A percentile compares a stretch with the other conserved stretches of the same genome.
Conservation (phyloP, 37 sponge, comb jelly and placozoan species). For the Diacarnus erythraeanus region DNA sequence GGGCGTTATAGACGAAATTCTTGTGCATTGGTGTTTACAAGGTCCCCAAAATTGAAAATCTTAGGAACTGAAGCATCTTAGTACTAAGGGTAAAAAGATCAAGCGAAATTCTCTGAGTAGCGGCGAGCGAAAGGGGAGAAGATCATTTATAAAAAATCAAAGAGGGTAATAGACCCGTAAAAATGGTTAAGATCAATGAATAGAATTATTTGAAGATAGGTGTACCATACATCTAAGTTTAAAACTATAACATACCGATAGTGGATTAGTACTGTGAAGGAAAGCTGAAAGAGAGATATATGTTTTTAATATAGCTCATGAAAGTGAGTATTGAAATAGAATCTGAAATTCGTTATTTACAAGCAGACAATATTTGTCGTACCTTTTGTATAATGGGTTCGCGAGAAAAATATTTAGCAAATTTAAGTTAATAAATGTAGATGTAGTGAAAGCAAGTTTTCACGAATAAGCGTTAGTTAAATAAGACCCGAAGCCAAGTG, state of each 20-base stretch:
- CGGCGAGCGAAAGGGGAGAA: constrained; percentile 72
- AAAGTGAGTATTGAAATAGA: constrained; percentile 86
- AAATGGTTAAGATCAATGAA: constrained; percentile 4
- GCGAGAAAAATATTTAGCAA: constrained; percentile 72
- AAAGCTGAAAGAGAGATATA: constrained; percentile 77
- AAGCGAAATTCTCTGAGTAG: constrained; percentile 80
- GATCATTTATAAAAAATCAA: constrained; percentile 29
- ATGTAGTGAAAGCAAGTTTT: constrained; percentile 78
- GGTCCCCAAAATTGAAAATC: not conserved
- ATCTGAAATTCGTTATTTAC: constrained; percentile 55
- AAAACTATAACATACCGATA: constrained; percentile 71
- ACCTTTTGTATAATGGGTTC: constrained; percentile 92
- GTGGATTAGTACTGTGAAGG: constrained; percentile 82
- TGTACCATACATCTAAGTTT: constrained; percentile 74
- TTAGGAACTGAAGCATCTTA: constrained; percentile 84
- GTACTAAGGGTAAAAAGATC: constrained; percentile 67
- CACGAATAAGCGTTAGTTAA: constrained; percentile 56
- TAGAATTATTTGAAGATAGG: constrained; percentile 81
- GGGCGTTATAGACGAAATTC: constrained; percentile 9
- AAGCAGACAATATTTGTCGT: constrained; percentile 75
- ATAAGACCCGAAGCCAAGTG: constrained; percentile 84
- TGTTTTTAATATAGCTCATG: too few species aligned
- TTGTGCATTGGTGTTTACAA: not conserved
- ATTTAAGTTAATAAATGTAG: constrained; percentile 73
- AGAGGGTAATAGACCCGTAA: constrained; percentile 77